Conservation (phyloP, 2,888 invertebrate species). For the Acleris laterana region DNA sequence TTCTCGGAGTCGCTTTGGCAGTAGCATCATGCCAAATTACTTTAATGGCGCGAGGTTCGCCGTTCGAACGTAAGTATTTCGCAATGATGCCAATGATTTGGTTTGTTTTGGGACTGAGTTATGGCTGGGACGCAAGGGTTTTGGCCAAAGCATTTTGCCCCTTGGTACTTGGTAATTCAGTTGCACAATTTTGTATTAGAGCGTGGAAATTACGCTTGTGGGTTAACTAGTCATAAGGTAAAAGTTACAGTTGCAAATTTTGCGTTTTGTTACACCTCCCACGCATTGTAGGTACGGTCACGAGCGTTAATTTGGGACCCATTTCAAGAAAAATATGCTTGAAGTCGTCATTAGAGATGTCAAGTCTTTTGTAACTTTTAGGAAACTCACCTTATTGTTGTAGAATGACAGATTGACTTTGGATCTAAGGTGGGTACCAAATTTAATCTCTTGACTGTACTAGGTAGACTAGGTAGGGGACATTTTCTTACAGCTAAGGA, state of each 20-base stretch:
- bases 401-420: too few species aligned
- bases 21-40: conserved; percentile 58
- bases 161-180: background rate
- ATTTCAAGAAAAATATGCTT: too few species aligned
- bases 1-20: conserved; percentile 69
- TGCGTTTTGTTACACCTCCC: background rate
- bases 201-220: background rate
- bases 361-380: too few species aligned
- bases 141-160: conserved; percentile 3
- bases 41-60: conserved; percentile 50
- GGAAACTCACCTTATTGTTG: too few species aligned
- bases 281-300: background rate
- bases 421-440: too few species aligned
- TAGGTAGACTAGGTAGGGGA: too few species aligned
- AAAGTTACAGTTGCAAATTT: background rate
- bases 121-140: conserved; percentile 9
- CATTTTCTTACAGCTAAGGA: too few species aligned
- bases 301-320: too few species aligned
- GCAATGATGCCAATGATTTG: conserved; percentile 41
- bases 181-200: background rate
- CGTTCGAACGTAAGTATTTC: conserved; percentile 38
- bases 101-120: conserved; percentile 42
- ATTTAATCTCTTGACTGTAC: too few species aligned
- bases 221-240: conserved; percentile 1
- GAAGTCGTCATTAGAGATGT: too few species aligned